Base-by-base conservation (phyloP, 2,888 invertebrate species). In the Deroplatys truncata region DNA sequence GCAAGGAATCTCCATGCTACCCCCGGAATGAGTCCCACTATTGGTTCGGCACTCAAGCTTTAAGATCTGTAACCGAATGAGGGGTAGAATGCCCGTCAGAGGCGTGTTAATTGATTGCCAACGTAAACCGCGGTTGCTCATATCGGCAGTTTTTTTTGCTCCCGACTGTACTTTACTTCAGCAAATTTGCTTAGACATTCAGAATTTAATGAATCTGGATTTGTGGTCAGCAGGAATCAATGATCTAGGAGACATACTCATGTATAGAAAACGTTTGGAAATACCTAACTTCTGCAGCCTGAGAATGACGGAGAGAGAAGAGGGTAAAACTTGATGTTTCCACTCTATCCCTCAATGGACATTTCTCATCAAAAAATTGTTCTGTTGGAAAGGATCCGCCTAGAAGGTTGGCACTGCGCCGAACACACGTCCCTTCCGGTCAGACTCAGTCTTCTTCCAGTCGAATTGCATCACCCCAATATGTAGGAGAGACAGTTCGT, bases 401-500 rank as follows among this genome's bases (percentile, higher is more conserved):
- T 82, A 82, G 86, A 82, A 28, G 28, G 20, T 82, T 86, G 86
- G 86, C 86, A 86, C 16, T 25, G 28, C 9, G 86, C 86, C 86
- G 56, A 86, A 86, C 82, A 86, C 56, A 72, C 56, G 56, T 86
- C 31, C 82, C 82, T 86, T 86, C 86, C 82, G 86, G 86, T 82
- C 86, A 86, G 31, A 29, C 31, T 72, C 72, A 29, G 82, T 86
- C 86, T 86, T 82, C 56, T 28, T 72, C 56, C 56, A 72, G 56
- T 72, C 56, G 56, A 72, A 72, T 72, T 72, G 5, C 15, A 72
- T 20, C 25, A 72, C 56, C 56, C 56, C 20, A 72, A 72, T 20
- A 72, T 72, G 25, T 72, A 72, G 7, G 56, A 20, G 25, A 72
- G 2, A 20, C 56, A 72, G 56, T 72, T 72, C 56, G 56, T 72